Base-by-base conservation (phyloP, 2,797 vertebrate genomes). In the Myotis daubentonii region DNA sequence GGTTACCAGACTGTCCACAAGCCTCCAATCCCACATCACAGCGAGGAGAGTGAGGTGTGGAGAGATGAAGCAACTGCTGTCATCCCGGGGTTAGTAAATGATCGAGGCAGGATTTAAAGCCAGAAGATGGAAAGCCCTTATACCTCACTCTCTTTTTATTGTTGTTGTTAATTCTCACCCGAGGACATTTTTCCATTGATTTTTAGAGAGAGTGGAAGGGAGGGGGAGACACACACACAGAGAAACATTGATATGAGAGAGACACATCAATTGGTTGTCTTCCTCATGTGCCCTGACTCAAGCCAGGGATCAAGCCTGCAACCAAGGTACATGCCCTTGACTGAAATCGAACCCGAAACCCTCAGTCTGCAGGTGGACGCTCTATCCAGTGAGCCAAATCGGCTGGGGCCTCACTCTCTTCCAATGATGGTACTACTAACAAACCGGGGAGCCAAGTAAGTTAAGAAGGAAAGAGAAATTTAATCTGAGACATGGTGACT, bases 401-500 rank as follows among this genome's bases (percentile, higher is more conserved):
- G 10, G 57, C 25, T 62, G 30, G 25, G 5, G 28, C 17, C 30
- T 75, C 55, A 41, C 57, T 65, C n/a, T 36, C 51, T 94, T 78
- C 87, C 38, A 66, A 80, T 11, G n/a, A 80, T 9, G n/a, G 23
- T 23, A 44, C 82, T 92, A 23, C 49, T 74, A 74, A 84, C 38
- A 87, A 65, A 76, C 20, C 33, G 60, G 33, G 6, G 53, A 79
- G 33, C 68, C 33, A 36, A 76, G 20, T 38, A 68, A 86, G 65
- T 81, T 76, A 82, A 87, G 30, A 93, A 82, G 38, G 62, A 83
- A 76, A 72, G 49, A 62, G 19, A 80, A 68, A 65, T 85, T 70
- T 84, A 72, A 60, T 66, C 74, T 89, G 81, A 95, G 49, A 90
- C 6, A 60, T 30, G 5, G 5, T 62, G 62, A 81, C 53, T 44